phyloP scores from a whole-genome alignment of 2,797 vertebrate species.

The Heteromormyrus szaboi region DNA sequence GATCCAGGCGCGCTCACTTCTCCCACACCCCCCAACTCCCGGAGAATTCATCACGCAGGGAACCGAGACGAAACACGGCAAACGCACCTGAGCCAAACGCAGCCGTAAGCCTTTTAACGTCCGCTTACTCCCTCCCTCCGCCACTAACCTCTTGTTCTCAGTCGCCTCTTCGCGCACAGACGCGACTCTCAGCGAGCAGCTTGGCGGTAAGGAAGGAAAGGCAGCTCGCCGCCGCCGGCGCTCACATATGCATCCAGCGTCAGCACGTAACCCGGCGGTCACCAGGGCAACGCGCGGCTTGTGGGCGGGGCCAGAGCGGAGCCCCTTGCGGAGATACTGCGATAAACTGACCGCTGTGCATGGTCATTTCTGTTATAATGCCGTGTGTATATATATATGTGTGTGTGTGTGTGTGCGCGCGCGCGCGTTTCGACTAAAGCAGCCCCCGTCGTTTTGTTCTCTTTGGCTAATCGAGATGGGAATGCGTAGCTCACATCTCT shows the following conservation, averaged over 20 bases:
- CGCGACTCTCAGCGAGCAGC: slow-evolving; percentile 62
- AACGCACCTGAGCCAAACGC: neutral
- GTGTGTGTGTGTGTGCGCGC: neutral
- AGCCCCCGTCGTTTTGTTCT: neutral
- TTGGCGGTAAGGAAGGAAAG: slow-evolving; percentile 82
- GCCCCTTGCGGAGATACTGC: neutral
- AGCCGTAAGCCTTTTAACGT: neutral
- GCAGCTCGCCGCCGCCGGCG: slow-evolving; percentile 87
- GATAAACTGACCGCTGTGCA: neutral
- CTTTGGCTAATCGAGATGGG: neutral
- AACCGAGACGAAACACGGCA: neutral
- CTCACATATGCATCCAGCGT: slow-evolving; percentile 91
- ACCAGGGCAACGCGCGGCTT: slow-evolving; percentile 53
- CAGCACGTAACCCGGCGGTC: slow-evolving; percentile 75
- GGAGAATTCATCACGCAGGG: too few relatives aligned
- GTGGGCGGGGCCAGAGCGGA: slow-evolving; percentile 27
- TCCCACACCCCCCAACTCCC: neutral
- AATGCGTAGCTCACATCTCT: neutral
- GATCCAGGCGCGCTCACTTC: neutral
- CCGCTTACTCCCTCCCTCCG: too few relatives aligned
- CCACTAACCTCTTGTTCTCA: neutral
- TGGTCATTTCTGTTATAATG: neutral
- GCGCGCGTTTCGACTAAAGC: too few relatives aligned
- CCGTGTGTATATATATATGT: neutral
- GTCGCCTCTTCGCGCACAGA: slow-evolving; percentile 43